phyloP scores from a whole-genome alignment of 2,113 vertebrate genomes.

The Loxodonta africana region DNA sequence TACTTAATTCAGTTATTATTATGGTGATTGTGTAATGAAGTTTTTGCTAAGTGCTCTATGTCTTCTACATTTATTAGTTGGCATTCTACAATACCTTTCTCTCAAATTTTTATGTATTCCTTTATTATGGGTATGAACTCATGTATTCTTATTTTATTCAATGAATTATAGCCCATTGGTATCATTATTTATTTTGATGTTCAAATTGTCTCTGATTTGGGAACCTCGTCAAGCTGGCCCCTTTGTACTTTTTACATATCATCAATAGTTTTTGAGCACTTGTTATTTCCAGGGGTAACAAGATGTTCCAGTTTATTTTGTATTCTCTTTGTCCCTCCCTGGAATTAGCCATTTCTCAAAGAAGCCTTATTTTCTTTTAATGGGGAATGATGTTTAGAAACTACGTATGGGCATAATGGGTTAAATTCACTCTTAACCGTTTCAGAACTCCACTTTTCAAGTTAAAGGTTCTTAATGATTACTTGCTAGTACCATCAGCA shows the following conservation, averaged over 20 bases:
- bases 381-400: background rate
- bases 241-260: background rate
- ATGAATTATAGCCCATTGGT: background rate
- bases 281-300: background rate
- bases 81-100: background rate
- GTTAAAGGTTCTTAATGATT: background rate
- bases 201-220: background rate
- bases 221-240: background rate
- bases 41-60: background rate
- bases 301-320: background rate
- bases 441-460: background rate
- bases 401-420: background rate
- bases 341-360: background rate
- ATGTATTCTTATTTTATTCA: conserved; percentile 38
- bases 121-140: background rate
- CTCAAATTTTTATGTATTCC: background rate
- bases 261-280: background rate
- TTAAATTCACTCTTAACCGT: background rate
- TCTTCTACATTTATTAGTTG: background rate
- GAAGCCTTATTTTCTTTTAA: background rate
- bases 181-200: conserved; percentile 29
- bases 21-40: background rate
- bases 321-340: background rate
- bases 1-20: background rate
- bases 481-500: background rate